Evolutionary conservation across 1,140 invertebrate genomes (phyloP).

Genomic region (Drosophila neocordata): DNA sequence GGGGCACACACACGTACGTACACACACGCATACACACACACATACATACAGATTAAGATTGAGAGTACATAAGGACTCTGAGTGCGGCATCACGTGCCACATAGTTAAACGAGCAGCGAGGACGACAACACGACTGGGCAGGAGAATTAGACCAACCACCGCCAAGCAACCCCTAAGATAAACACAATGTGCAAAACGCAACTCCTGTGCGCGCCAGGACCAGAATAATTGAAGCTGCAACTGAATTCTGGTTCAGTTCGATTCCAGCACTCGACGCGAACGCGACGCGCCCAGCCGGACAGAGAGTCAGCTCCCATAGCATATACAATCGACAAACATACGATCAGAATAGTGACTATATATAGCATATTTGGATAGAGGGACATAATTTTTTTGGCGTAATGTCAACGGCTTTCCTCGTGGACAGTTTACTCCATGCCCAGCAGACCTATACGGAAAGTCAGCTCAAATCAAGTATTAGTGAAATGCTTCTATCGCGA

Average conservation of each 20-base stretch:
- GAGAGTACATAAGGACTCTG: constrained; percentile 49
- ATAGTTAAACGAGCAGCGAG: constrained; percentile 37
- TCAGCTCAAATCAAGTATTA: constrained; percentile 68
- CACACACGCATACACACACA: constrained; percentile 2
- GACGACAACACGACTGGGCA: constrained; percentile 66
- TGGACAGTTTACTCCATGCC: constrained; percentile 78
- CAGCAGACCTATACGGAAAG: constrained; percentile 73
- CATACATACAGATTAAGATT: constrained; percentile 15
- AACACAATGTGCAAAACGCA: constrained; percentile 31
- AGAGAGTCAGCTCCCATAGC: not conserved
- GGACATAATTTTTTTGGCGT: constrained; percentile 19
- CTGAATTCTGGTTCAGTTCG: constrained; percentile 54
- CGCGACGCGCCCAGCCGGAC: constrained; percentile 37
- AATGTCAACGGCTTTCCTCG: constrained; percentile 79
- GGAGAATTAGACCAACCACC: constrained; percentile 80
- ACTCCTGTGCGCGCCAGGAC: constrained; percentile 27
- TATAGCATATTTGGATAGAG: not conserved
- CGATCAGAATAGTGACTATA: not conserved
- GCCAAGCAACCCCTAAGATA: constrained; percentile 72
- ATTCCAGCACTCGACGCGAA: constrained; percentile 75
- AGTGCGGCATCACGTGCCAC: constrained; percentile 57
- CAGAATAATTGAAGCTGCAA: constrained; percentile 17
- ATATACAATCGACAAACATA: constrained; percentile 17
- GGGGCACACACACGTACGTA: constrained; percentile 44
- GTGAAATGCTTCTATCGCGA: constrained; percentile 73